Percentiles rank a stretch among this genome's conserved stretches.
Conservation (phyloP, 1,140 invertebrate genomes). For the Sweltsa coloradensis region DNA sequence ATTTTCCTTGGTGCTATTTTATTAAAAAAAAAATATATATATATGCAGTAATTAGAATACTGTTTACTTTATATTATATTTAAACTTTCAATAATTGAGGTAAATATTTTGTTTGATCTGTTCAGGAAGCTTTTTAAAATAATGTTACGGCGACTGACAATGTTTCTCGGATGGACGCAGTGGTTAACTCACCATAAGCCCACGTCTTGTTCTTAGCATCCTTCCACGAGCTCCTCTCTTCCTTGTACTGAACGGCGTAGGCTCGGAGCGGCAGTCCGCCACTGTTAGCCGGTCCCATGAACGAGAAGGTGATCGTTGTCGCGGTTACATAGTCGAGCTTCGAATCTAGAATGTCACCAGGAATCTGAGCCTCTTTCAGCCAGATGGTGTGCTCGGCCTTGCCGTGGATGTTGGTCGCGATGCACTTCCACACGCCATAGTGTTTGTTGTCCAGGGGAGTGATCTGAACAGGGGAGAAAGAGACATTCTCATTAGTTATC, state of each 20-base stretch:
- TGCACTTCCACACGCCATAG: slow-evolving; percentile 70
- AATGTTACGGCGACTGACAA: too few relatives aligned
- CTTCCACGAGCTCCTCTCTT: slow-evolving; percentile 52
- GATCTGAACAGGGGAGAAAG: slow-evolving; percentile 30
- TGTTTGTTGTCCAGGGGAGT: slow-evolving; percentile 45
- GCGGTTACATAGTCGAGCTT: slow-evolving; percentile 56
- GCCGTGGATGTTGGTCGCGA: slow-evolving; percentile 66
- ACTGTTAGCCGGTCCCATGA: slow-evolving; percentile 55
- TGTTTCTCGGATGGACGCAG: too few relatives aligned
- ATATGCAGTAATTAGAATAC: too few relatives aligned
- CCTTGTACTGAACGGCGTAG: slow-evolving; percentile 62
- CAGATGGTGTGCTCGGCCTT: slow-evolving; percentile 47
- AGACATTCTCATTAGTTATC: neutral
- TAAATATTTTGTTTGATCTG: too few relatives aligned
- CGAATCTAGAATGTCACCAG: slow-evolving; percentile 39
- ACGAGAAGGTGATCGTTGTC: slow-evolving; percentile 67
- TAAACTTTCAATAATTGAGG: too few relatives aligned
- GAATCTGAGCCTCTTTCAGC: slow-evolving; percentile 54
- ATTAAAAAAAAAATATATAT: too few relatives aligned
- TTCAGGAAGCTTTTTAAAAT: too few relatives aligned
- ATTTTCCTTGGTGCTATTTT: too few relatives aligned
- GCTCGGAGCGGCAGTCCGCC: slow-evolving; percentile 59
- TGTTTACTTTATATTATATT: too few relatives aligned
- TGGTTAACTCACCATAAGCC: slow-evolving; percentile 53
- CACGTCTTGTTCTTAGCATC: slow-evolving; percentile 55